phyloP scores from a whole-genome alignment of 2,113 vertebrate species.

The Lycaon pictus region DNA sequence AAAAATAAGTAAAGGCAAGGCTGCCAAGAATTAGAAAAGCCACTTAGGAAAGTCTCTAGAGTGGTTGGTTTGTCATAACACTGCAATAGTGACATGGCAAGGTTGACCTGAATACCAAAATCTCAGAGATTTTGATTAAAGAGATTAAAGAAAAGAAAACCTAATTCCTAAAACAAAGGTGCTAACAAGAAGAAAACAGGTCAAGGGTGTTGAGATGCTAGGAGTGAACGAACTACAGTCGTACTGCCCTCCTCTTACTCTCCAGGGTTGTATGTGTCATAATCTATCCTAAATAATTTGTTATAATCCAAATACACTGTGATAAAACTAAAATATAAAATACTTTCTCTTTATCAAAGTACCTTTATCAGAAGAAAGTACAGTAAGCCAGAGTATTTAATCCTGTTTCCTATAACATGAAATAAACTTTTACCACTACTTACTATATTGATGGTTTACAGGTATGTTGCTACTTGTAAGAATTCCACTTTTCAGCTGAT shows the following conservation, averaged over 20 bases:
- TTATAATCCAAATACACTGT: neutral
- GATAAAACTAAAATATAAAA: conserved; percentile 28
- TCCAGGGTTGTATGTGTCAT: neutral
- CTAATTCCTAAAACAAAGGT: neutral
- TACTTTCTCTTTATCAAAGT: neutral
- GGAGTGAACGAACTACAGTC: neutral
- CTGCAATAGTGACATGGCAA: neutral
- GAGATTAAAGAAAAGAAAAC: neutral
- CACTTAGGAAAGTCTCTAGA: neutral
- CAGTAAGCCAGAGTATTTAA: conserved; percentile 7
- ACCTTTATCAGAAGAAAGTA: conserved; percentile 24
- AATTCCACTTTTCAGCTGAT: conserved; percentile 92
- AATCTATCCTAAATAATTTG: neutral
- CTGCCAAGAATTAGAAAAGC: neutral
- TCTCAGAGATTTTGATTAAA: neutral
- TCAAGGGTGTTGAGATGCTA: too few species aligned
- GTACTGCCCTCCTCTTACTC: too few species aligned
- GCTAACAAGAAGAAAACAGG: neutral
- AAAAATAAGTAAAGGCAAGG: conserved; percentile 7
- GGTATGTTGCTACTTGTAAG: conserved; percentile 86
- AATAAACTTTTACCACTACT: conserved; percentile 80
- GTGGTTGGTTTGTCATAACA: neutral
- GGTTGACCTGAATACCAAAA: neutral
- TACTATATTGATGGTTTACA: conserved; percentile 92
- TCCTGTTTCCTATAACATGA: neutral